Evolutionary conservation across 2,797 vertebrate genomes (phyloP).

Genomic region (Taenioides sp.): DNA sequence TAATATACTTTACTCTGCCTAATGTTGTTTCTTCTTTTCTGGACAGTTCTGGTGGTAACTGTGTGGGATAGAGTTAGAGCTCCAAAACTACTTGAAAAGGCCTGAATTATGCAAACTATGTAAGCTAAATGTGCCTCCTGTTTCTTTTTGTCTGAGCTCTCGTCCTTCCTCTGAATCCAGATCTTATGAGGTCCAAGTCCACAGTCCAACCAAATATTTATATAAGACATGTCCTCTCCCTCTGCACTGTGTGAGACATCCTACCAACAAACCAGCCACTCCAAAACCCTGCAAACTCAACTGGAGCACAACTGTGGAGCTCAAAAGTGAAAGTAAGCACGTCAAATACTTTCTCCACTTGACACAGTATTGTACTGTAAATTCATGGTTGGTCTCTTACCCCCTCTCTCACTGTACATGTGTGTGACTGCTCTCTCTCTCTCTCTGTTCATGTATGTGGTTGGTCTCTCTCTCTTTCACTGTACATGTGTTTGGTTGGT

Average conservation of each 20-base stretch:
- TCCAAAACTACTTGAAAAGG: no score
- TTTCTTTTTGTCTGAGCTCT: conserved; percentile 34
- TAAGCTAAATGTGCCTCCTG: conserved; percentile 18
- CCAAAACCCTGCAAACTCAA: background rate
- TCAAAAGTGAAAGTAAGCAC: background rate
- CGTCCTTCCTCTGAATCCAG: conserved; percentile 26
- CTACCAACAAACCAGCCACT: conserved; percentile 9
- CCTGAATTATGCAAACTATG: background rate
- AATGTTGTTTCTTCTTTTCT: no score
- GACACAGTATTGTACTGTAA: background rate
- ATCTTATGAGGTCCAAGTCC: conserved; percentile 54
- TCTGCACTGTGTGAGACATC: conserved; percentile 27
- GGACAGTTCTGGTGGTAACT: no score
- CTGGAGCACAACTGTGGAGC: background rate
- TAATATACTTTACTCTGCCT: no score
- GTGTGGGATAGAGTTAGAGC: no score
- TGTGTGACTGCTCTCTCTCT: conserved; percentile 11
- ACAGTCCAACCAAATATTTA: conserved; percentile 68
- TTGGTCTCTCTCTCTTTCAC: conserved; percentile 7
- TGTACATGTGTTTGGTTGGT: conserved; percentile 21
- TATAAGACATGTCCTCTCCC: conserved; percentile 40
- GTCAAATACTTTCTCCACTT: conserved; percentile 9
- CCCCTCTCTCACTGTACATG: conserved; percentile 19
- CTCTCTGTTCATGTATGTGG: background rate
- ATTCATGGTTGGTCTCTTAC: background rate